Percentiles rank a stretch among this genome's conserved stretches.
Evolutionary conservation across 2,113 vertebrate species (phyloP).

Genomic region (Axis porcinus): DNA sequence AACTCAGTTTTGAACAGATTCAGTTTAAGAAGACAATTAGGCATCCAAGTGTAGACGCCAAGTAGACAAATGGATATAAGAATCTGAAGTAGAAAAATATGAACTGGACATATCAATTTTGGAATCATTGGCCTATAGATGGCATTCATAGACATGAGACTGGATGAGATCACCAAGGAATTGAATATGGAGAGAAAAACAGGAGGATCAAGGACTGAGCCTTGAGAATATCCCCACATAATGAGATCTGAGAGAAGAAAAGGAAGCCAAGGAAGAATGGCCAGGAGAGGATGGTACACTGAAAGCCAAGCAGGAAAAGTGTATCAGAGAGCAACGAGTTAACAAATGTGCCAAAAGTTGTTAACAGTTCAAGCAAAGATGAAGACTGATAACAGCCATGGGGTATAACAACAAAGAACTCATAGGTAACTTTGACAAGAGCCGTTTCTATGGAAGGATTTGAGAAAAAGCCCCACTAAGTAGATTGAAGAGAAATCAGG

Average conservation of each 20-base stretch:
- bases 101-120: background rate
- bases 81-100: background rate
- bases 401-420: background rate
- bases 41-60: background rate
- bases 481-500: background rate
- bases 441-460: background rate
- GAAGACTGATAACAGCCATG: background rate
- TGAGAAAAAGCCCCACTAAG: background rate
- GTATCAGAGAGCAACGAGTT: background rate
- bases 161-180: background rate
- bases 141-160: background rate
- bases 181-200: background rate
- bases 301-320: background rate
- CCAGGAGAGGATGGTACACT: background rate
- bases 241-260: background rate
- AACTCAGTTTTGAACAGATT: background rate
- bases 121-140: background rate
- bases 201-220: background rate
- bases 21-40: background rate
- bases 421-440: background rate
- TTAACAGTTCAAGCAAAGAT: background rate
- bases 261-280: background rate
- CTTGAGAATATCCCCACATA: background rate
- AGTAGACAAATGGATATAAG: background rate
- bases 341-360: background rate